Base-by-base conservation (phyloP, 2,797 vertebrate genomes). In the Alauda arvensis region DNA sequence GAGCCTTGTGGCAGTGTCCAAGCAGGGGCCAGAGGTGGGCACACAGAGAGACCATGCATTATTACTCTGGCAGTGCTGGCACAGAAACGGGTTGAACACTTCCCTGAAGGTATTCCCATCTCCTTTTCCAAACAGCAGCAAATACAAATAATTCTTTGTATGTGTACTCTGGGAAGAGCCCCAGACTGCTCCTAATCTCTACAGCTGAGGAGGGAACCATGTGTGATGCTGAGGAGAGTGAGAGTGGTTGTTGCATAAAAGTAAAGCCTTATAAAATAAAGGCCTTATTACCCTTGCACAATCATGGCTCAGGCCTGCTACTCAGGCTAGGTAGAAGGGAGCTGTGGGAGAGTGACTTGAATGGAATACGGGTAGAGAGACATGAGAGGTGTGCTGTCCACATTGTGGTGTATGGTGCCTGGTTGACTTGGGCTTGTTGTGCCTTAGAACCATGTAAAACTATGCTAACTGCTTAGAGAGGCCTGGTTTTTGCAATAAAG, bases 61-160 rank as follows among this genome's bases (percentile, higher is more conserved):
- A 4, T 31, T 4, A 4, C 33, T 48, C 31, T 43, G 45, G 7
- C 43, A 69, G 9, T 8, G 13, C 11, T 84, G 24, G 12, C 20
- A 13, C 21, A 42, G 25, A 10, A 49, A 17, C 0, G 1, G 11
- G 6, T 21, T 24, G 23, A n/a, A 69, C 9, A 12, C 8, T 24
- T 69, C 67, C 24, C 82, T 33, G 17, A 48, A 79, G 26, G 9
- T 23, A 7, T 60, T 77, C 14, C 49, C 1, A 0, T 40, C 33
- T 84, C 53, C 34, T 78, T 56, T 49, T 66, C 42, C 1, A 3
- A 74, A 61, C 16, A 45, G 45, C 4, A 5, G 31, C 25, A 83
- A 55, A 37, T n/a, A 9, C 12, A 51, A 63, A 34, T 40, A 33
- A 39, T 49, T 79, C 34, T 46, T n/a, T 16, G 6, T 33, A 4